Percentiles rank a stretch among this genome's conserved stretches.
Conservation (phyloP, 1,140 invertebrate genomes). For the Camponotus floridanus region DNA sequence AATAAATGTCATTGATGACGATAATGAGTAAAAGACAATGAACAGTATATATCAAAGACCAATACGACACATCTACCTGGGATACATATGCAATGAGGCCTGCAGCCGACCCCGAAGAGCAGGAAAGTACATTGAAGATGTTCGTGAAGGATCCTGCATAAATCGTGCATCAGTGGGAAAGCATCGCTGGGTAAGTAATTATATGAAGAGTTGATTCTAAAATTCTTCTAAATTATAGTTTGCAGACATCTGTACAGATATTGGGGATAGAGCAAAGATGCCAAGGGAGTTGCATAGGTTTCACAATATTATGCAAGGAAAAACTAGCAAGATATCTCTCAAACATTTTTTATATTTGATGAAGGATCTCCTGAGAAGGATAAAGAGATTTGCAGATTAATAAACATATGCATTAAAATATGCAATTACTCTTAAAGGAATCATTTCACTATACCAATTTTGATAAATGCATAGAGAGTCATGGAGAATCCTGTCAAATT, state of each 20-base stretch:
- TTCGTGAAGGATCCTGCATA: neutral
- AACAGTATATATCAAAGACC: neutral
- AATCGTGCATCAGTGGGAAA: neutral
- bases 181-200: constrained; percentile 2
- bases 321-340: neutral
- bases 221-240: neutral
- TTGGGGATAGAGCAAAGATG: neutral
- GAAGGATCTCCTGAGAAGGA: no score
- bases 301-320: no score
- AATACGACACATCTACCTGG: constrained; percentile 38
- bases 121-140: constrained; percentile 5
- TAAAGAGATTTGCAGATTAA: no score
- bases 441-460: no score
- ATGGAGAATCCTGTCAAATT: no score
- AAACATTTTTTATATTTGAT: neutral
- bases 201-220: no score
- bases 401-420: no score
- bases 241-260: neutral
- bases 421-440: no score
- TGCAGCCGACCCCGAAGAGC: neutral
- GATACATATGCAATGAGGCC: constrained; percentile 5
- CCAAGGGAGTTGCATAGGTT: no score
- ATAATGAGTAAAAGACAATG: constrained; percentile 34
- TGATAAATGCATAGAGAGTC: no score
- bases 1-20: neutral